Evolutionary conservation across 2,797 vertebrate genomes (phyloP).

Genomic region (Peromyscus attwateri): DNA sequence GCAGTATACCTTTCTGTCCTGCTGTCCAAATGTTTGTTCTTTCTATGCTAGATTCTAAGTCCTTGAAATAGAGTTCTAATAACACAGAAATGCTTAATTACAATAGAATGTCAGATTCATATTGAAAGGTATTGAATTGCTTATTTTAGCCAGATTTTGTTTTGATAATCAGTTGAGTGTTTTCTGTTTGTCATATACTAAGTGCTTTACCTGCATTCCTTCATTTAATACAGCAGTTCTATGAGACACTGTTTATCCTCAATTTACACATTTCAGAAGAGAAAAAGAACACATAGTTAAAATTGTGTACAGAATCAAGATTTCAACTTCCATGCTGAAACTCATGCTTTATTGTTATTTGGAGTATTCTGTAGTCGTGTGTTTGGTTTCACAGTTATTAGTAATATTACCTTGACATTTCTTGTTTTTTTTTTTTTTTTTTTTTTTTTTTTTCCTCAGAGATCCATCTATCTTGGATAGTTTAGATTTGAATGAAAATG

Average conservation of each 20-base stretch:
- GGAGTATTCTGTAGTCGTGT: neutral
- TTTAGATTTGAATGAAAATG: conserved; percentile 96
- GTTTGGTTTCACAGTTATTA: conserved; percentile 31
- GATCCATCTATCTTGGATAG: conserved; percentile 96
- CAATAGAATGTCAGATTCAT: neutral
- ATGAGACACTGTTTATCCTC: neutral
- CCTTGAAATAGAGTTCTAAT: conserved; percentile 43
- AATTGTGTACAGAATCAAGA: neutral
- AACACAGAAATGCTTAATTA: conserved; percentile 26
- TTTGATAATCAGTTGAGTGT: neutral
- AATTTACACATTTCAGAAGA: conserved; percentile 28
- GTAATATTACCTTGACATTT: conserved; percentile 58
- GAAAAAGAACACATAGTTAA: neutral
- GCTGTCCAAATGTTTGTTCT: neutral
- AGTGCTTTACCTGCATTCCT: neutral
- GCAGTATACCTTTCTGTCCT: neutral
- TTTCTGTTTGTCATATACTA: conserved; percentile 24
- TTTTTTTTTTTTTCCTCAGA: conserved; percentile 85
- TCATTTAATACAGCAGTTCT: conserved; percentile 17
- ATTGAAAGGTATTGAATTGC: conserved; percentile 20
- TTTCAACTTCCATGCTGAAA: conserved; percentile 44
- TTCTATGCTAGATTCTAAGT: conserved; percentile 13
- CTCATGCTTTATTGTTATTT: neutral
- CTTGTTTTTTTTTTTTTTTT: conserved; percentile 69
- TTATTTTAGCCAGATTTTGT: conserved; percentile 39